Conservation (phyloP, 2,797 vertebrate species). For the Enteromius treurensis region DNA sequence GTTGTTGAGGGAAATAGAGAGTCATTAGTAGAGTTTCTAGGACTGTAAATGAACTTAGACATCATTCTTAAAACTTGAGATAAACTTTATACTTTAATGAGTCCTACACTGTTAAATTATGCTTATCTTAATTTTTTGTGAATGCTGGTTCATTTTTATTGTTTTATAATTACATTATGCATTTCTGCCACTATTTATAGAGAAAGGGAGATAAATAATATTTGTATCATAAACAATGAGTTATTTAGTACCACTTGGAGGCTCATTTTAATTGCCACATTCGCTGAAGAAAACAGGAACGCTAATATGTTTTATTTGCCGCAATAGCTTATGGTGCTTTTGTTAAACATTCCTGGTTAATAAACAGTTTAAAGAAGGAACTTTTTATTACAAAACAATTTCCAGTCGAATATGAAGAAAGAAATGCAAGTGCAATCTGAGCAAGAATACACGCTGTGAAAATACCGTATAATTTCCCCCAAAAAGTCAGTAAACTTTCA, state of each 20-base stretch:
- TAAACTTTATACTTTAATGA: conserved; percentile 5
- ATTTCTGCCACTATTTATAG: neutral
- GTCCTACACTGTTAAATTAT: conserved; percentile 9
- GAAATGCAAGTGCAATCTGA: neutral
- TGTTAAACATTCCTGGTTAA: conserved; percentile 21
- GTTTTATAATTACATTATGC: conserved; percentile 10
- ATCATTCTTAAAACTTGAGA: conserved; percentile 2
- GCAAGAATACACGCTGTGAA: neutral
- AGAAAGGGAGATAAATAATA: neutral
- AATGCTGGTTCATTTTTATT: neutral
- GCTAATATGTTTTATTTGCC: conserved; percentile 36
- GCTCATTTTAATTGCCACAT: conserved; percentile 42
- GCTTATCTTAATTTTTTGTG: neutral
- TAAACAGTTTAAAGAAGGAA: conserved; percentile 8
- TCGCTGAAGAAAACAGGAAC: conserved; percentile 5
- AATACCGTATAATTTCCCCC: neutral
- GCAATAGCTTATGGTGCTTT: conserved; percentile 12
- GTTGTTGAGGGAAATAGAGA: neutral
- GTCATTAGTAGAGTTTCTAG: neutral
- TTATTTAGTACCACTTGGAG: conserved; percentile 27
- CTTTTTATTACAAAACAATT: neutral
- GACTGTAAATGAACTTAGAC: neutral
- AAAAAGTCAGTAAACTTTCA: neutral
- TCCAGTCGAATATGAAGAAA: neutral
- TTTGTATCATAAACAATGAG: conserved; percentile 31